Evolutionary conservation across 2,888 invertebrate genomes (phyloP).

Genomic region (Philereme transversata): DNA sequence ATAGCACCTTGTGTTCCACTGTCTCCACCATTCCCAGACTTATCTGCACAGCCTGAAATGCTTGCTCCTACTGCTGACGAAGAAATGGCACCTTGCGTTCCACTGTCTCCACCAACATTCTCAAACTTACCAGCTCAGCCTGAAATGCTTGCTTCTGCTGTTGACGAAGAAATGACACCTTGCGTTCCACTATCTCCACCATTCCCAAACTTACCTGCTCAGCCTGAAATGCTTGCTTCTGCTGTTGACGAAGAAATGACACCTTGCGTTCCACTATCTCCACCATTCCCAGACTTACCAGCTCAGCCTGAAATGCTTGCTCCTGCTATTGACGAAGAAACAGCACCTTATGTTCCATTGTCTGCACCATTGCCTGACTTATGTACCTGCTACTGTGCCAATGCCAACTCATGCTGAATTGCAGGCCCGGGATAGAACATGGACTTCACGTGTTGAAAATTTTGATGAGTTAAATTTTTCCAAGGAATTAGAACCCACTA

Average conservation of each 20-base stretch:
- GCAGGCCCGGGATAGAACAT: slow-evolving; percentile 22
- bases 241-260: slow-evolving; percentile 1
- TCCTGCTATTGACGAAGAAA: slow-evolving; percentile 10
- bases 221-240: neutral
- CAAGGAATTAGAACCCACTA: slow-evolving; percentile 24
- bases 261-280: neutral
- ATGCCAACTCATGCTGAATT: slow-evolving; percentile 25
- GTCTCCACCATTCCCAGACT: too few relatives aligned
- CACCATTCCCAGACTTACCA: neutral
- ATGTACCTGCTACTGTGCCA: slow-evolving; percentile 5
- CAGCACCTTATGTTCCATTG: neutral
- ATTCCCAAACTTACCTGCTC: neutral
- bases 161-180: too few relatives aligned
- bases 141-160: too few relatives aligned
- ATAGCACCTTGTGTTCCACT: too few relatives aligned
- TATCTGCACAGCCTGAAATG: too few relatives aligned
- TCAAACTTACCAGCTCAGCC: too few relatives aligned
- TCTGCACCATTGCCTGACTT: too few relatives aligned
- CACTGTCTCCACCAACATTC: too few relatives aligned
- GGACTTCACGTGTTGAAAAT: slow-evolving; percentile 23
- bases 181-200: too few relatives aligned
- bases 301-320: slow-evolving; percentile 8
- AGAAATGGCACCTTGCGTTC: too few relatives aligned
- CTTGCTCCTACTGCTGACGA: too few relatives aligned
- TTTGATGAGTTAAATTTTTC: slow-evolving; percentile 19